Evolutionary conservation across 1,140 invertebrate genomes (phyloP).

Genomic region (Drosophila nigrodunni): DNA sequence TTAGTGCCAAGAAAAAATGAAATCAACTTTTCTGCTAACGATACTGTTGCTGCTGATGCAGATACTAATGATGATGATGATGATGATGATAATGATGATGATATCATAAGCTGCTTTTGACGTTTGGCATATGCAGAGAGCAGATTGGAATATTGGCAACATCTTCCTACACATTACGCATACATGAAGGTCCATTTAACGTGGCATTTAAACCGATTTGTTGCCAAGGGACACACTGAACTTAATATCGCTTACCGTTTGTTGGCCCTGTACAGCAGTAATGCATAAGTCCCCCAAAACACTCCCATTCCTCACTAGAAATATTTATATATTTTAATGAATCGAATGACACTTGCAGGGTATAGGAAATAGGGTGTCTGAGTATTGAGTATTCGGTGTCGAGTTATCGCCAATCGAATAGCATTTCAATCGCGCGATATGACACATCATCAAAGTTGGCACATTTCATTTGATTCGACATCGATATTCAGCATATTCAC

Average conservation of each 20-base stretch:
- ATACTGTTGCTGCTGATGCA: constrained; percentile 22
- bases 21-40: constrained; percentile 21
- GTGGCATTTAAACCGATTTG: constrained; percentile 78
- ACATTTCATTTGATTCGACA: constrained; percentile 72
- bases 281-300: no score
- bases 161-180: constrained; percentile 17
- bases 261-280: constrained; percentile 5
- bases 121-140: constrained; percentile 47
- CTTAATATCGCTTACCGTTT: constrained; percentile 29
- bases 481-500: constrained; percentile 28
- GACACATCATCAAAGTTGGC: constrained; percentile 80
- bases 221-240: constrained; percentile 69
- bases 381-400: neutral
- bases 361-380: neutral
- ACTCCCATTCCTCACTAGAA: no score
- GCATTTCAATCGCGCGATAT: constrained; percentile 75
- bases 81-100: constrained; percentile 6
- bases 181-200: constrained; percentile 71
- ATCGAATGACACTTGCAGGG: constrained; percentile 46
- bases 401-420: constrained; percentile 27
- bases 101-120: constrained; percentile 63
- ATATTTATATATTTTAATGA: constrained; percentile 59
- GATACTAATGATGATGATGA: constrained; percentile 20
- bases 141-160: neutral
- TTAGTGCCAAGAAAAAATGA: constrained; percentile 43